Evolutionary conservation across 2,113 vertebrate genomes (phyloP).

Genomic region (Phylloscopus trochiloides): DNA sequence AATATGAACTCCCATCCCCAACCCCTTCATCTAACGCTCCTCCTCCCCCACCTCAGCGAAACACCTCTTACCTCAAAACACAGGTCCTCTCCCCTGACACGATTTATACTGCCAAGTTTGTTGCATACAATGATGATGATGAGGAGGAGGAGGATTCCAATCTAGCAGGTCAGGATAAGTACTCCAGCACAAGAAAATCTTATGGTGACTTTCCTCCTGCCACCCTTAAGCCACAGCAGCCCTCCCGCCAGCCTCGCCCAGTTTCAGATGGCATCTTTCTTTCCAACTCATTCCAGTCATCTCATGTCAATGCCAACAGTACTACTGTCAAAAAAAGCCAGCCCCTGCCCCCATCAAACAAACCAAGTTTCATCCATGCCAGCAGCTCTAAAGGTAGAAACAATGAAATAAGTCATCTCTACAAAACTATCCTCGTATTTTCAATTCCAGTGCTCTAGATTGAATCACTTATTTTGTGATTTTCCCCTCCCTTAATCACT

Average conservation of each 20-base stretch:
- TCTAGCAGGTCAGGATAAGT: constrained; percentile 95
- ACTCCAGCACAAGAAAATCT: constrained; percentile 86
- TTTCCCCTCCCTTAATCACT: constrained; percentile 23
- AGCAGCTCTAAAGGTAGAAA: constrained; percentile 86
- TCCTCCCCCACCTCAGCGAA: constrained; percentile 96
- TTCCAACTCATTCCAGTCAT: constrained; percentile 89
- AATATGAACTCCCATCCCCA: constrained; percentile 86
- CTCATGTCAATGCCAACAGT: constrained; percentile 94
- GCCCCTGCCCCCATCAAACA: constrained; percentile 81
- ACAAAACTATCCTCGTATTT: constrained; percentile 30
- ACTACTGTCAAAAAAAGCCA: constrained; percentile 78
- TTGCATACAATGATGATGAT: constrained; percentile 91
- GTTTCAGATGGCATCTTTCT: constrained; percentile 94
- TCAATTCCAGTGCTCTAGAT: constrained; percentile 29
- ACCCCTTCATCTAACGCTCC: constrained; percentile 80
- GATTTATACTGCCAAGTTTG: constrained; percentile 98
- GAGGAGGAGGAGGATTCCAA: constrained; percentile 79
- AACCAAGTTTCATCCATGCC: constrained; percentile 78
- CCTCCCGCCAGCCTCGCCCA: constrained; percentile 85
- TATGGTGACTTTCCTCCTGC: constrained; percentile 87
- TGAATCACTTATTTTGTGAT: constrained; percentile 31
- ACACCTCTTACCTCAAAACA: constrained; percentile 98
- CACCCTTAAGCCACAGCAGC: constrained; percentile 76
- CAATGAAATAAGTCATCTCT: constrained; percentile 47
- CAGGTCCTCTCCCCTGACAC: constrained; percentile 95